These are phyloP conservation scores for Pampusana beccarii DNA, from an alignment of 2,113 vertebrate genomes.

Conservation along the genomic window DNA sequence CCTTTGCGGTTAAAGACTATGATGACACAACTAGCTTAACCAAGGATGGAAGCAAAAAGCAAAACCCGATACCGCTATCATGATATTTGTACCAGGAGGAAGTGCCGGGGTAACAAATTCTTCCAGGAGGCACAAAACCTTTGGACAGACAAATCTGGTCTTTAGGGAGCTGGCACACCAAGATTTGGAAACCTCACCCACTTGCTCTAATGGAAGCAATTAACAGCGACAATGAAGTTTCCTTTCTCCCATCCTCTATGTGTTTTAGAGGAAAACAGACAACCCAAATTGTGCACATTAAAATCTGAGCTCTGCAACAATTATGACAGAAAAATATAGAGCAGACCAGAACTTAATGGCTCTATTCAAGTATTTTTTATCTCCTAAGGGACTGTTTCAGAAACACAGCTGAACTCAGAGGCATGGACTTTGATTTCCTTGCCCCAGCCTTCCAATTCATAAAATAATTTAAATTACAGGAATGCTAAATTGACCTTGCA, in stretches of 20 bases:
- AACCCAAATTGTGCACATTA: not conserved
- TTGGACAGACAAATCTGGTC: not conserved
- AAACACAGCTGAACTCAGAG: not conserved
- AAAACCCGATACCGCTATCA: not conserved
- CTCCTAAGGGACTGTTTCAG: not conserved
- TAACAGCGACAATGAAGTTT: not conserved
- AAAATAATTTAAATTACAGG: conserved; percentile 12
- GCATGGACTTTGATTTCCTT: not conserved
- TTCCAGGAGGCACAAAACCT: not conserved
- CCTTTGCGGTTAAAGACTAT: not conserved
- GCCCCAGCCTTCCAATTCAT: not conserved
- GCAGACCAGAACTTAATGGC: not conserved
- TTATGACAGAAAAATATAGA: not conserved
- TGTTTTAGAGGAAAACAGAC: not conserved
- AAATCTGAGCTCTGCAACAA: not conserved
- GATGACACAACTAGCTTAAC: not conserved
- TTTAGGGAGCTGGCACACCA: not conserved
- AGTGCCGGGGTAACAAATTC: not conserved
- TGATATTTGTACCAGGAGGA: not conserved
- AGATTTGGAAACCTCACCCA: not conserved
- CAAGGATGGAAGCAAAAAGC: not conserved
- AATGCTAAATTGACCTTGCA: conserved; percentile 31
- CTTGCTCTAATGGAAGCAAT: not conserved
- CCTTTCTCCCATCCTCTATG: not conserved
- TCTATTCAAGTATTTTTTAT: not conserved